Evolutionary conservation across 2,797 vertebrate species (phyloP).

Genomic region (Todus mexicanus): DNA sequence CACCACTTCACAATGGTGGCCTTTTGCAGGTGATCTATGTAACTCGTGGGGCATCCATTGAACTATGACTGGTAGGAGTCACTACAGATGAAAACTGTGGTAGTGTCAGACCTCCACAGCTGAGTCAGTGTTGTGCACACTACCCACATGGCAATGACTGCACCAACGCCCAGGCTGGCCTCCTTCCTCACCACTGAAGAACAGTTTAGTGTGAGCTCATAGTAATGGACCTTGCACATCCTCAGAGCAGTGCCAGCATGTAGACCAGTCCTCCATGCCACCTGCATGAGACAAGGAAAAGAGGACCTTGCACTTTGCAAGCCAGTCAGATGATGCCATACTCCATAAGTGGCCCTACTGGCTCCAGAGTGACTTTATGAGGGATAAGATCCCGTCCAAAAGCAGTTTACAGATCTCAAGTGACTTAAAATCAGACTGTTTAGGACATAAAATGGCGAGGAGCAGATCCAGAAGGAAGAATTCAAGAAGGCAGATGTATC

Average conservation of each 20-base stretch:
- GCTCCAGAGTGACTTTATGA: neutral
- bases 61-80: neutral
- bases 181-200: neutral
- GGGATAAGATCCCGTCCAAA: neutral
- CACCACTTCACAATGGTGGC: neutral
- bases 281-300: neutral
- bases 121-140: neutral
- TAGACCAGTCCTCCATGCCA: neutral
- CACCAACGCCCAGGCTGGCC: neutral
- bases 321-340: neutral
- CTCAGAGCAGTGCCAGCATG: neutral
- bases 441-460: neutral
- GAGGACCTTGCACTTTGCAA: neutral
- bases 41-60: neutral
- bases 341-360: neutral
- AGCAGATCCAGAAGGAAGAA: neutral
- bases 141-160: neutral
- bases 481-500: neutral
- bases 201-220: neutral
- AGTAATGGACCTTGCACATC: neutral
- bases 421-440: neutral
- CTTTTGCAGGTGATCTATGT: neutral
- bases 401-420: neutral
- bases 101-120: neutral
- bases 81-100: neutral